Evolutionary conservation across 2,797 vertebrate species (phyloP).

Genomic region (Sebastes paucispinis): DNA sequence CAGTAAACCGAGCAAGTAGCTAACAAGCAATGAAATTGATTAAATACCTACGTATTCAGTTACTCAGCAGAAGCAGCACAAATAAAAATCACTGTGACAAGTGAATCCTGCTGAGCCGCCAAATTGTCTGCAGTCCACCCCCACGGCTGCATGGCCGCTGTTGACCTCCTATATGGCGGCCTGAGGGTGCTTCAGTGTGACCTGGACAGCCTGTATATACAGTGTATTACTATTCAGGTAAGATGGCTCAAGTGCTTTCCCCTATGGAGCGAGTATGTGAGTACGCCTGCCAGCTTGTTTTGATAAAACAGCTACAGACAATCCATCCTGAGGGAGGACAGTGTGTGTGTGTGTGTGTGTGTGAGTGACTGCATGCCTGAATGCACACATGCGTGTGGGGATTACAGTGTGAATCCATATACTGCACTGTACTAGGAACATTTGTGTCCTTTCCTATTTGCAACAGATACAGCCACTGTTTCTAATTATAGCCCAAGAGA

Average conservation of each 20-base stretch:
- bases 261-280: constrained; percentile 10
- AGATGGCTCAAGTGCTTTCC: constrained; percentile 11
- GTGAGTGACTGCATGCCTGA: neutral
- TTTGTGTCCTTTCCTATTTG: constrained; percentile 46
- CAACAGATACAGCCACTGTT: neutral
- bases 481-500: constrained; percentile 53
- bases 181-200: constrained; percentile 4
- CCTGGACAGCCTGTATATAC: neutral
- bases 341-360: neutral
- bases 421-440: neutral
- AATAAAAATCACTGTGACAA: neutral
- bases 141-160: neutral
- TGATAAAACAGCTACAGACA: constrained; percentile 50
- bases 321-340: constrained; percentile 31
- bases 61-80: neutral
- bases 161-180: constrained; percentile 13
- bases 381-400: constrained; percentile 21
- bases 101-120: neutral
- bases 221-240: constrained; percentile 29
- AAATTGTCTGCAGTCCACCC: neutral
- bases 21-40: neutral
- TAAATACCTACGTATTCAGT: neutral
- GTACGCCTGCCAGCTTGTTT: constrained; percentile 20
- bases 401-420: constrained; percentile 37
- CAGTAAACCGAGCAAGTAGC: neutral